Evolutionary conservation across 2,888 invertebrate genomes (phyloP), one percentile per base, ranked within the genome.

Genomic region (Lottia gigantea): DNA sequence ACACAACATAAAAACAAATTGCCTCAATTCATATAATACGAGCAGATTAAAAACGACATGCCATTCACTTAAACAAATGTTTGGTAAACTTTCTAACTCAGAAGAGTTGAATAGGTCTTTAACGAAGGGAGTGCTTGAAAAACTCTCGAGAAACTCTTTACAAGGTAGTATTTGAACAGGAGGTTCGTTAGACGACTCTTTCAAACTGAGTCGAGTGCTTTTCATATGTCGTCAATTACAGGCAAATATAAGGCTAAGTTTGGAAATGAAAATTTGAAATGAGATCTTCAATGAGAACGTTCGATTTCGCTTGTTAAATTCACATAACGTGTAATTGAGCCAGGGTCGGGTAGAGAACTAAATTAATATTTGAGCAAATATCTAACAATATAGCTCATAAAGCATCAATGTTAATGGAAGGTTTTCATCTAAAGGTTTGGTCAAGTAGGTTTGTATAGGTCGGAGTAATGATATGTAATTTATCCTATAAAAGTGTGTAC

Each of bases 401-500:
- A 40, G 40, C 40, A 40, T 40, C 40, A 40, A 40, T 3, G 40
- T 8, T 40, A 40, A 40, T 40, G 40, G 40, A 40, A 40, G 40
- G 40, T 40, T 40, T 40, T 40, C 40, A 6, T 40, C 40, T 40
- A 40, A 40, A 40, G 40, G 40, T 23, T 55, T 23, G 55, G 55
- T 55, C 55, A 55, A 55, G 55, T 55, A 23, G 55, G 55, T 55
- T 55, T 14, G 55, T 19, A 23, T 19, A 14, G 19, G 23, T 55
- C 11, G 15, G 11, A 23, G 55, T 55, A 55, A 55, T 55, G 55
- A 55, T 55, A 55, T 55, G 55, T 55, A 55, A 55, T 55, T 55
- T 55, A 55, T 55, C 55, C 55, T 55, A 55, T 55, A 55, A 55
- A 55, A 55, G 55, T 55, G 55, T 55, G 55, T 55, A 55, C 55